A percentile compares a stretch with the other conserved stretches of the same genome.
phyloP scores from a whole-genome alignment of 2,888 invertebrate genomes.

The Dascillus cervinus region DNA sequence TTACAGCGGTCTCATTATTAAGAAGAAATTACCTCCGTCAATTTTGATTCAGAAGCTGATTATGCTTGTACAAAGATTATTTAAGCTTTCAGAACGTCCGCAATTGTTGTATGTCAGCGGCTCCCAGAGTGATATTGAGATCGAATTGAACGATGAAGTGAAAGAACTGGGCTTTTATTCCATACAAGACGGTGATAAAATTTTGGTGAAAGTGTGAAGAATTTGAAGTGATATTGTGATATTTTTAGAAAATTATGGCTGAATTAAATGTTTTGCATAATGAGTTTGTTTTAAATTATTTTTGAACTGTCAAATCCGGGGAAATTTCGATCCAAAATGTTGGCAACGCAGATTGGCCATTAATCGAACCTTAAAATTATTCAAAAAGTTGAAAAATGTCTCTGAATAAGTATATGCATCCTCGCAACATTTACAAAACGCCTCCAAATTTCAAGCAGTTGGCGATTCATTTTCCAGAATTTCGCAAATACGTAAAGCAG shows the following conservation, averaged over 20 bases:
- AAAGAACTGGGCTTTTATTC: slow-evolving; percentile 79
- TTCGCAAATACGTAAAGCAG: slow-evolving; percentile 60
- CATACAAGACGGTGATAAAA: slow-evolving; percentile 73
- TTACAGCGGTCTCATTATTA: slow-evolving; percentile 45
- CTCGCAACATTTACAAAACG: slow-evolving; percentile 78
- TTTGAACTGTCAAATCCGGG: too few relatives aligned
- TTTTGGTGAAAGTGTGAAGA: slow-evolving; percentile 54
- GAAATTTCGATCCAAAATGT: too few relatives aligned
- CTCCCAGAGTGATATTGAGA: slow-evolving; percentile 56
- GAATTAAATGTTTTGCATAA: too few relatives aligned
- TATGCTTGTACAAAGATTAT: slow-evolving; percentile 70
- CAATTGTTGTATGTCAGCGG: slow-evolving; percentile 48
- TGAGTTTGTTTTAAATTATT: too few relatives aligned
- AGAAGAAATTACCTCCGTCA: slow-evolving; percentile 66
- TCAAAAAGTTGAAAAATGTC: too few relatives aligned
- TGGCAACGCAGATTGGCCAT: too few relatives aligned
- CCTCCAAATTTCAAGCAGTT: slow-evolving; percentile 79
- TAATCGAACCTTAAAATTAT: too few relatives aligned
- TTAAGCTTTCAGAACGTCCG: slow-evolving; percentile 46
- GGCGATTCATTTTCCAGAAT: slow-evolving; percentile 68
- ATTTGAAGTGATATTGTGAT: too few relatives aligned
- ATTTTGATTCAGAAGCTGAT: slow-evolving; percentile 79
- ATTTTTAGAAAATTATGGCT: too few relatives aligned
- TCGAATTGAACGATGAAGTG: slow-evolving; percentile 71
- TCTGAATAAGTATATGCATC: slow-evolving; percentile 78